Percentiles rank a stretch among this genome's conserved stretches.
Conservation (phyloP, 1,140 invertebrate genomes). For the Chironomus tepperi region DNA sequence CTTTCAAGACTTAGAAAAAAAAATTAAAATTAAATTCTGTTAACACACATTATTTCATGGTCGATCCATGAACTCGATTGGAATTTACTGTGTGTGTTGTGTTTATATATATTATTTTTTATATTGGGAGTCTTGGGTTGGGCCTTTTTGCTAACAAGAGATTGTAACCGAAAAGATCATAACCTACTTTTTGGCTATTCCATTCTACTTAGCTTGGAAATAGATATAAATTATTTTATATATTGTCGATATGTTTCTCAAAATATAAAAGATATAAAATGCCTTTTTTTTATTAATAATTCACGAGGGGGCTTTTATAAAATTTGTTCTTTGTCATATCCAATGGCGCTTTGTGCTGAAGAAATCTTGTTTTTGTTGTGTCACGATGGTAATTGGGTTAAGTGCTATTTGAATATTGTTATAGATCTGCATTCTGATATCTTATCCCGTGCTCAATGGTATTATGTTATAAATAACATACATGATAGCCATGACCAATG, state of each 20-base stretch:
- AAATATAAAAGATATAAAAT: neutral
- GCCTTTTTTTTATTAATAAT: neutral
- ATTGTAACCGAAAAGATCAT: neutral
- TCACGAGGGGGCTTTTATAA: neutral
- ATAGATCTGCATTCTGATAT: neutral
- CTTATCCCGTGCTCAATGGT: neutral
- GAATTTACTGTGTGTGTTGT: neutral
- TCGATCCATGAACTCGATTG: conserved; percentile 1
- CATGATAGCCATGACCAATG: neutral
- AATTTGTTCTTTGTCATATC: neutral
- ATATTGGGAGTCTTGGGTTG: too few species aligned
- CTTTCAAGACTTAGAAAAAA: neutral
- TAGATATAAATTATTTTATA: too few species aligned
- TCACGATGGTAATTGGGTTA: neutral
- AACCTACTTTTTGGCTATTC: conserved; percentile 2
- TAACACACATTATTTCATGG: neutral
- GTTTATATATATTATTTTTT: neutral
- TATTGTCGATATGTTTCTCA: too few species aligned
- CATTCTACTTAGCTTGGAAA: neutral
- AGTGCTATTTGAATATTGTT: neutral
- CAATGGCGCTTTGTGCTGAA: neutral
- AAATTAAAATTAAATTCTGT: neutral
- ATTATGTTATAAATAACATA: neutral
- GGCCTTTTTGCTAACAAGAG: neutral
- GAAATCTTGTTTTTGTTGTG: neutral